Percentiles rank a stretch among this genome's conserved stretches.
Conservation (phyloP, 2,888 invertebrate species). For the Eueremaeus valkanovi region DNA sequence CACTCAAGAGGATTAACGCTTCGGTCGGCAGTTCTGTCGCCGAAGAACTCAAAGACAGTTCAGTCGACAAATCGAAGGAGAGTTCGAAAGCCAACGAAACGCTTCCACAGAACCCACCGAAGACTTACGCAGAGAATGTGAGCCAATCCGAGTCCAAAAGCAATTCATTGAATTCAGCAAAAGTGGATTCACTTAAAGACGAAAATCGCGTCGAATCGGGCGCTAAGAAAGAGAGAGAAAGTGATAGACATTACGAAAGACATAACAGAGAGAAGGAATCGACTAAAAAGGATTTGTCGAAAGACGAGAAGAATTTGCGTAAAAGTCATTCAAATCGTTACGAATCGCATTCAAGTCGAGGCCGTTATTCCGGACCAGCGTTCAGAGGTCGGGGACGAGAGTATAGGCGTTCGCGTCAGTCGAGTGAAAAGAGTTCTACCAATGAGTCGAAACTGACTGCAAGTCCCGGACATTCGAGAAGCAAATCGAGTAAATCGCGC, state of each 20-base stretch:
- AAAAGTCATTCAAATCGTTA: conserved; percentile 19
- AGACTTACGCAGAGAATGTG: background rate
- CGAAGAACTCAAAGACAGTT: background rate
- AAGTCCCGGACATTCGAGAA: conserved; percentile 7
- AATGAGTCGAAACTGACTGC: background rate
- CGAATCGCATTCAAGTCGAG: background rate
- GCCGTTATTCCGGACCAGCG: background rate
- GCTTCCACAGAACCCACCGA: background rate
- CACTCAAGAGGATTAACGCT: background rate
- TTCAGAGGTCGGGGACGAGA: background rate
- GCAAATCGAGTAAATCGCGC: background rate
- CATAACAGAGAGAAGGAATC: background rate
- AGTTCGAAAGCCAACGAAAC: background rate
- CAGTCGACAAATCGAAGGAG: background rate
- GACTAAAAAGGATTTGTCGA: background rate
- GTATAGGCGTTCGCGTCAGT: background rate
- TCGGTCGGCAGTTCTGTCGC: background rate
- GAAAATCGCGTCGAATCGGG: conserved; percentile 46
- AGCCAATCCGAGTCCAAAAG: background rate
- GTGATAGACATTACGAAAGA: conserved; percentile 28
- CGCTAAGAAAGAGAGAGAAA: conserved; percentile 43
- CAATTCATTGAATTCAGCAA: background rate
- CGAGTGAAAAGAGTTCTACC: background rate
- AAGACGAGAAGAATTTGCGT: conserved; percentile 17
- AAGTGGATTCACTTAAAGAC: background rate